Evolutionary conservation across 2,888 invertebrate species (phyloP).

Genomic region (Chaitophorus viminalis): DNA sequence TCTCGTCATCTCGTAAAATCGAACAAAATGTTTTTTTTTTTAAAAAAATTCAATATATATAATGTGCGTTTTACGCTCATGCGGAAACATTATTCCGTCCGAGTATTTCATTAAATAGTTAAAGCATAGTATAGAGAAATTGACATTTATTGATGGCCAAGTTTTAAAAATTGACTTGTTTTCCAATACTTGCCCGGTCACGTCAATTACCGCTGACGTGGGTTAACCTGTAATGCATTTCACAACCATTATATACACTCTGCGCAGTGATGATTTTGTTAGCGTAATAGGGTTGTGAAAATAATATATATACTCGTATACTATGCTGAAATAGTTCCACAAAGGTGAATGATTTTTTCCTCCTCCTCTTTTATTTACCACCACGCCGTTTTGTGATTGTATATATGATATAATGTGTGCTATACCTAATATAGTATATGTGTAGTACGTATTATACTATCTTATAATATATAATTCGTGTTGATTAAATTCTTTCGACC

Average conservation of each 20-base stretch:
- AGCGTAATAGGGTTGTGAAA: too few relatives aligned
- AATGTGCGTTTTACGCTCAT: not conserved
- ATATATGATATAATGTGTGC: too few relatives aligned
- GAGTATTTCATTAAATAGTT: constrained; percentile 19
- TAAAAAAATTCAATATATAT: too few relatives aligned
- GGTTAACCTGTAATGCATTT: constrained; percentile 40
- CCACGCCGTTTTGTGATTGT: not conserved
- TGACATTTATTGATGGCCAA: constrained; percentile 37
- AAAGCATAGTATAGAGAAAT: not conserved
- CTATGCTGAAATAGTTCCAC: not conserved
- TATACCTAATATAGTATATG: too few relatives aligned
- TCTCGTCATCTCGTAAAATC: not conserved
- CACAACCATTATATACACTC: not conserved
- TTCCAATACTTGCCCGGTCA: constrained; percentile 30
- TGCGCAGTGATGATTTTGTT: constrained; percentile 40
- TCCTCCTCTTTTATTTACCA: not conserved
- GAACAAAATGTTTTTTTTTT: constrained; percentile 3
- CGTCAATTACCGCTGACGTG: constrained; percentile 40
- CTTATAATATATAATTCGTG: not conserved
- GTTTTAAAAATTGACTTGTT: constrained; percentile 15
- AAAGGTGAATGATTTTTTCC: not conserved
- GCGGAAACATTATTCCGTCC: not conserved
- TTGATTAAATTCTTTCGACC: not conserved
- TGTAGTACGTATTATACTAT: too few relatives aligned
- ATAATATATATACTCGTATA: too few relatives aligned